Conservation (phyloP, 1,140 invertebrate species). For the Pachyrhynchus sulphureomaculatus region DNA sequence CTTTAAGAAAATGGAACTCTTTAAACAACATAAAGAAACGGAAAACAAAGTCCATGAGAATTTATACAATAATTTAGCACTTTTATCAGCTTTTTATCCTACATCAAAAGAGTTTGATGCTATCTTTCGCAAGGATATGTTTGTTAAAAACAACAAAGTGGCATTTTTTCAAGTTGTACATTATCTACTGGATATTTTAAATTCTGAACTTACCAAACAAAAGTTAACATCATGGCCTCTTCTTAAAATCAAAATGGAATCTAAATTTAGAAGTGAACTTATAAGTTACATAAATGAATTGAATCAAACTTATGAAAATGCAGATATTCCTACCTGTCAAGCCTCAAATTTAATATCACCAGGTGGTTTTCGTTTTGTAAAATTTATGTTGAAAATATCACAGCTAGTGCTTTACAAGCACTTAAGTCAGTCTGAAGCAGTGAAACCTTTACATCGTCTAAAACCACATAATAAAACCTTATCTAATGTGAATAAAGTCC, state of each 20-base stretch:
- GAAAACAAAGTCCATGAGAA: slow-evolving; percentile 37
- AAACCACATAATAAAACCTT: slow-evolving; percentile 22
- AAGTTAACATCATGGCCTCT: slow-evolving; percentile 40
- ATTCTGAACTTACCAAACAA: slow-evolving; percentile 38
- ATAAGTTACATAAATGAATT: slow-evolving; percentile 41
- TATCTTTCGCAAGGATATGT: slow-evolving; percentile 46
- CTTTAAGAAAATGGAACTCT: background rate
- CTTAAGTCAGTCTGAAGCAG: slow-evolving; percentile 10
- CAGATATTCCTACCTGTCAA: slow-evolving; percentile 39
- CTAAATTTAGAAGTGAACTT: slow-evolving; percentile 42
- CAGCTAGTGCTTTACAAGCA: slow-evolving; percentile 38
- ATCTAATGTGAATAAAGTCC: slow-evolving; percentile 10
- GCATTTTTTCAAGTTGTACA: slow-evolving; percentile 44
- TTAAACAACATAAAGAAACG: slow-evolving; percentile 23
- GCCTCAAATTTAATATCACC: slow-evolving; percentile 44
- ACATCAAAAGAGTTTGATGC: slow-evolving; percentile 36
- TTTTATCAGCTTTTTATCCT: slow-evolving; percentile 35
- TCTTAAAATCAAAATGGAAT: slow-evolving; percentile 36
- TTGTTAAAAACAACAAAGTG: slow-evolving; percentile 46
- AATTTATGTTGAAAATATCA: slow-evolving; percentile 43
- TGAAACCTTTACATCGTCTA: background rate
- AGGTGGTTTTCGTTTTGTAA: slow-evolving; percentile 41
- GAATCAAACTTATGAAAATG: slow-evolving; percentile 36
- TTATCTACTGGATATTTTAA: slow-evolving; percentile 40
- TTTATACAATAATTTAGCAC: slow-evolving; percentile 33